Evolutionary conservation across 1,140 invertebrate genomes (phyloP).

Genomic region (Drosophila fuyamai): DNA sequence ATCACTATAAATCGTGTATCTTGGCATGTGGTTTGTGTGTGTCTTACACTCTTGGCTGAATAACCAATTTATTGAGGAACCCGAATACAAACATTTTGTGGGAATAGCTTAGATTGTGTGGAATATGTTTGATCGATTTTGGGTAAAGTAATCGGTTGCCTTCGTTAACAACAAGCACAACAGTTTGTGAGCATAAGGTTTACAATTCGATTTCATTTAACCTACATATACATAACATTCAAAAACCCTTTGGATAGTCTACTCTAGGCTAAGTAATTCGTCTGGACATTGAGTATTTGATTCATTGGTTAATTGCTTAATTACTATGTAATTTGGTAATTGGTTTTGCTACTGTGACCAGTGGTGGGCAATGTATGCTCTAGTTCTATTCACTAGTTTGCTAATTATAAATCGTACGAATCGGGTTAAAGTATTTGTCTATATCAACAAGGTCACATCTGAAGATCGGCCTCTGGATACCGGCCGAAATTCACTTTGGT

Average conservation of each 20-base stretch:
- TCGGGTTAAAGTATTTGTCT: conserved; percentile 60
- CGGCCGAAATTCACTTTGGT: conserved; percentile 68
- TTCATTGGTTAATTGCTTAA: conserved; percentile 35
- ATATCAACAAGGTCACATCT: conserved; percentile 58
- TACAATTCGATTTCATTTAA: conserved; percentile 58
- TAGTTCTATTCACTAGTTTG: conserved; percentile 22
- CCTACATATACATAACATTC: conserved; percentile 49
- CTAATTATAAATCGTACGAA: conserved; percentile 51
- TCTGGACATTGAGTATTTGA: conserved; percentile 66
- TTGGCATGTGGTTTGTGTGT: conserved; percentile 12
- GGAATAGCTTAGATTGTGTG: conserved; percentile 24
- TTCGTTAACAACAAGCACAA: conserved; percentile 70
- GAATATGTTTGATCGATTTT: conserved; percentile 12
- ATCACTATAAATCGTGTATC: conserved; percentile 45
- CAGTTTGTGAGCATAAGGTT: conserved; percentile 83
- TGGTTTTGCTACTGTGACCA: conserved; percentile 40
- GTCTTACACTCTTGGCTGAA: conserved; percentile 40
- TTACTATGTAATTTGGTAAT: conserved; percentile 28
- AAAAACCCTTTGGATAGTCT: conserved; percentile 49
- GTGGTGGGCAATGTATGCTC: conserved; percentile 42
- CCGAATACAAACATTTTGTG: conserved; percentile 60
- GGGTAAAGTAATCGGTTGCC: conserved; percentile 57
- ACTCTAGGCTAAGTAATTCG: conserved; percentile 70
- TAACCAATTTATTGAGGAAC: background rate
- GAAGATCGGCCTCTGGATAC: conserved; percentile 26